These are phyloP conservation scores for Calameuta idolon DNA, from an alignment of 2,888 invertebrate genomes.

Conservation along the genomic window DNA sequence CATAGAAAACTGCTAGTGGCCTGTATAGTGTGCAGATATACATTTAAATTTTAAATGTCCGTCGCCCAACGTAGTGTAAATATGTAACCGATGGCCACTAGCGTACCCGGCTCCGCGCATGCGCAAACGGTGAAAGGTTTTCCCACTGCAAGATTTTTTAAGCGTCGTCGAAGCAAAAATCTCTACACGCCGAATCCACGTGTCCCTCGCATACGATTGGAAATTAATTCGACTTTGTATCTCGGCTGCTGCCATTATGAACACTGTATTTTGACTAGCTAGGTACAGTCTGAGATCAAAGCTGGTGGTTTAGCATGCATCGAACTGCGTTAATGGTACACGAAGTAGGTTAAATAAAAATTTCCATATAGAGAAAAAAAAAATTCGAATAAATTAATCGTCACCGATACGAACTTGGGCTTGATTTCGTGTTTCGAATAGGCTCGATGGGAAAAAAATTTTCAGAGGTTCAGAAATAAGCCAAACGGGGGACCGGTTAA, in stretches of 20 bases:
- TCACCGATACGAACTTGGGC: not conserved
- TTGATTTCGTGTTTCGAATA: not conserved
- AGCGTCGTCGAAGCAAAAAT: not conserved
- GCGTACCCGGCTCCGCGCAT: not conserved
- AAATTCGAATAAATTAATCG: too few species aligned
- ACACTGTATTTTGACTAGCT: not conserved
- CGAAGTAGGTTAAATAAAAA: too few species aligned
- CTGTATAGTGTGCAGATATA: slow-evolving; percentile 1
- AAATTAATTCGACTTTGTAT: too few species aligned
- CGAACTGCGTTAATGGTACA: too few species aligned
- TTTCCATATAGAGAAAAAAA: too few species aligned
- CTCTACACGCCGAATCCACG: not conserved
- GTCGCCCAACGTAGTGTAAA: slow-evolving; percentile 44
- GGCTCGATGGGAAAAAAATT: not conserved
- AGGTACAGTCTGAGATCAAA: too few species aligned
- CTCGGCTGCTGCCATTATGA: too few species aligned
- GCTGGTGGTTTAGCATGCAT: too few species aligned
- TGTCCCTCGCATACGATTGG: not conserved
- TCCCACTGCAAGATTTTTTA: not conserved
- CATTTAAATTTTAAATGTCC: slow-evolving; percentile 60
- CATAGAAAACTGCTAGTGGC: not conserved
- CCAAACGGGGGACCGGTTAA: not conserved
- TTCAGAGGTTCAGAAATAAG: not conserved
- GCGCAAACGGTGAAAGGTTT: not conserved
- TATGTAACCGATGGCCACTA: slow-evolving; percentile 37